A percentile compares a stretch with the other conserved stretches of the same genome.
Conservation (phyloP, 2,888 invertebrate species). For the Pollenia griseotomentosa region DNA sequence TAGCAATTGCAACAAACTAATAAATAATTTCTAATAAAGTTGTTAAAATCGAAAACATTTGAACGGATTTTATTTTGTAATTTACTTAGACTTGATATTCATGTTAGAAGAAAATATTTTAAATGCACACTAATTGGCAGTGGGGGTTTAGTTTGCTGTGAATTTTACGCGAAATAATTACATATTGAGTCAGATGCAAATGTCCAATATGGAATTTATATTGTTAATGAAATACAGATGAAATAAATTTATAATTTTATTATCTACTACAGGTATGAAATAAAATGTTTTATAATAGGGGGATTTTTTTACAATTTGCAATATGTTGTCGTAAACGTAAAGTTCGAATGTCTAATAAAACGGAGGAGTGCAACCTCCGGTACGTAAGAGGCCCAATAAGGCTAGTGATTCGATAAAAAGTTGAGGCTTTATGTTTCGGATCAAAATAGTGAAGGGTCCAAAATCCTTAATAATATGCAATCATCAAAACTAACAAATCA, state of each 20-base stretch:
- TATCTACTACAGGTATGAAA: not conserved
- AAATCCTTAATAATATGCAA: too few relatives aligned
- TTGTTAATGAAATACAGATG: conserved; percentile 2
- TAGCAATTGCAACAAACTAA: conserved; percentile 40
- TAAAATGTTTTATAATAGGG: not conserved
- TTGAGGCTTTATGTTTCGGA: too few relatives aligned
- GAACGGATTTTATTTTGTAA: conserved; percentile 15
- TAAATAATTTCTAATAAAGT: conserved; percentile 52
- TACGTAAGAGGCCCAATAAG: too few relatives aligned
- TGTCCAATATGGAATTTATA: not conserved
- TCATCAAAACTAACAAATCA: too few relatives aligned
- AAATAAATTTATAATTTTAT: conserved; percentile 8
- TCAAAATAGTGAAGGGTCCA: too few relatives aligned
- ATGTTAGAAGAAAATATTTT: not conserved
- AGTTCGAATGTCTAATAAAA: too few relatives aligned
- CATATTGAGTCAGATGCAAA: conserved; percentile 9
- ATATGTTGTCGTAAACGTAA: not conserved
- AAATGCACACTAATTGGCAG: not conserved
- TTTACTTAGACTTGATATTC: conserved; percentile 4
- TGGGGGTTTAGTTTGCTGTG: not conserved
- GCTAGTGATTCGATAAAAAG: too few relatives aligned
- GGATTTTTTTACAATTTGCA: too few relatives aligned
- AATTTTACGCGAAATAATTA: conserved; percentile 22
- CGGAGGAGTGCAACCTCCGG: too few relatives aligned
- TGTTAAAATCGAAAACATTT: not conserved